Evolutionary conservation across 2,797 vertebrate species (phyloP).

Genomic region (Sebastiscus albofasciatus): DNA sequence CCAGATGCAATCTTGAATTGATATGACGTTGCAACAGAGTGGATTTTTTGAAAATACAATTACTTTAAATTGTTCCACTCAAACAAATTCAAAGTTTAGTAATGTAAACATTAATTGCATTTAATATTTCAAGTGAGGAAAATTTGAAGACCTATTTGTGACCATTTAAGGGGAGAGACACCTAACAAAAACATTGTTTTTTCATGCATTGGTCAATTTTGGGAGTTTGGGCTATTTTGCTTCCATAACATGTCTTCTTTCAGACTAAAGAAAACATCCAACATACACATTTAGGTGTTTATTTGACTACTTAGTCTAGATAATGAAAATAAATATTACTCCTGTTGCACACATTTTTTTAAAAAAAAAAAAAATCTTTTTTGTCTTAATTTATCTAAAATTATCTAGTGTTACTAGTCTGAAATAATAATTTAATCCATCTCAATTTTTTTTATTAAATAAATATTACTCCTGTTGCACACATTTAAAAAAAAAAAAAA

Average conservation of each 20-base stretch:
- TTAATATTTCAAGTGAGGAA: constrained; percentile 15
- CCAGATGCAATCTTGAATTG: neutral
- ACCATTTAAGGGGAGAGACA: neutral
- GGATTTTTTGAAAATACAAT: neutral
- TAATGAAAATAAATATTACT: neutral
- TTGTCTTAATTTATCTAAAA: too few relatives aligned
- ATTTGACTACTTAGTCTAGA: neutral
- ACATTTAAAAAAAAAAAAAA: too few relatives aligned
- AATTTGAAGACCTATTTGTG: constrained; percentile 15
- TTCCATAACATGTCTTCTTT: too few relatives aligned
- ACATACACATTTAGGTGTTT: neutral
- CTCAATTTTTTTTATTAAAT: neutral
- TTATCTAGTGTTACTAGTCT: too few relatives aligned
- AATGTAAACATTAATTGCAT: neutral
- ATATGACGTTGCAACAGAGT: neutral
- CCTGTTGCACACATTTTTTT: neutral
- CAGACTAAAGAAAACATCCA: neutral
- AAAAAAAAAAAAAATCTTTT: too few relatives aligned
- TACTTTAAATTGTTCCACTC: neutral
- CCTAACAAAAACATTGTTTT: too few relatives aligned
- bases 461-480: too few relatives aligned
- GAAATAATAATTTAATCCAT: neutral
- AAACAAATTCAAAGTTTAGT: constrained; percentile 5
- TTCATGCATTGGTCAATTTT: too few relatives aligned
- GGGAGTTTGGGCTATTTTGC: too few relatives aligned